Evolutionary conservation across 2,797 vertebrate species (phyloP).

Genomic region (Nyctibius grandis): DNA sequence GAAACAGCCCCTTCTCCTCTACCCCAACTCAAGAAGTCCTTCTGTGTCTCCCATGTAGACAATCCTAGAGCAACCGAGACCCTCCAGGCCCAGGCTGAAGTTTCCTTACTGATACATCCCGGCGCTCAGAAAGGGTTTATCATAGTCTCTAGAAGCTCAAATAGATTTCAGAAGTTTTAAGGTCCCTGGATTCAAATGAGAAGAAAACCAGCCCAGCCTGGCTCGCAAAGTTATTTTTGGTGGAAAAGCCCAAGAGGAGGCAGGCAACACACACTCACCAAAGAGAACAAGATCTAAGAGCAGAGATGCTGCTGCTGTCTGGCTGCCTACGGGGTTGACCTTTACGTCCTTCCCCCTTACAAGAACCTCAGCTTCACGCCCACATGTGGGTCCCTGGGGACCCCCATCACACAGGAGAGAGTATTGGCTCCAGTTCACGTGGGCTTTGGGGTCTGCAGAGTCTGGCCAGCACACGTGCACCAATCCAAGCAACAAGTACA

Average conservation of each 20-base stretch:
- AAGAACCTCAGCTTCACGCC: not conserved
- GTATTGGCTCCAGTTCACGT: not conserved
- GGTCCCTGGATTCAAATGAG: not conserved
- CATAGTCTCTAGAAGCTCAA: not conserved
- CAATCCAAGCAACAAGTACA: not conserved
- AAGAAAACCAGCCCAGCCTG: not conserved
- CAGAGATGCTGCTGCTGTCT: not conserved
- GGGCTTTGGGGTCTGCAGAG: not conserved
- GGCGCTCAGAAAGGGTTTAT: not conserved
- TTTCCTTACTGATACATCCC: not conserved
- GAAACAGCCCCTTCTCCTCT: not conserved
- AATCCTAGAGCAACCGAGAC: not conserved
- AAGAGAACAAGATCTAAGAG: not conserved
- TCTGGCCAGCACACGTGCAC: not conserved
- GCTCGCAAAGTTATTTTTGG: not conserved
- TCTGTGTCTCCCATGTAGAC: not conserved
- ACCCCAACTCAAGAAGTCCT: not conserved
- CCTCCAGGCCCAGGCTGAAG: not conserved
- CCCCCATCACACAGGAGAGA: not conserved
- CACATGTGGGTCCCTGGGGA: fast-evolving
- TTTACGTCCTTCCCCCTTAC: not conserved
- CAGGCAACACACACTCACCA: not conserved
- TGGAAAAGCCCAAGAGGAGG: not conserved
- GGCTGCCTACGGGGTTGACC: not conserved
- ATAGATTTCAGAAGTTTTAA: not conserved